phyloP scores from a whole-genome alignment of 2,113 vertebrate genomes.

The Myocastor coypus region DNA sequence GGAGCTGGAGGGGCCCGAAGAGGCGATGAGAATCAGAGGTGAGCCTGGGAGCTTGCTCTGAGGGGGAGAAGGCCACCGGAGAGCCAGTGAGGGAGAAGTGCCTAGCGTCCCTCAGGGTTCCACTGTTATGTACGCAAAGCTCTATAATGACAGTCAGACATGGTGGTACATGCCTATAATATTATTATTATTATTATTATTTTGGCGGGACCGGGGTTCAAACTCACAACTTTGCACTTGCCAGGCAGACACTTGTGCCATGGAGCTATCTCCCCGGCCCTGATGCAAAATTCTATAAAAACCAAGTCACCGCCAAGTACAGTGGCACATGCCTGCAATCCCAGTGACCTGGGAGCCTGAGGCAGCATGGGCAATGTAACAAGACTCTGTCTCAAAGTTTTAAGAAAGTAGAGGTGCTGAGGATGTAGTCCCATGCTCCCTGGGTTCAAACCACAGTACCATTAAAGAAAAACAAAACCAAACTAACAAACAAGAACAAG shows the following conservation, averaged over 20 bases:
- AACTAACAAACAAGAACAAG: background rate
- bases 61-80: constrained; percentile 50
- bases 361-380: background rate
- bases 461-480: background rate
- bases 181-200: too few species aligned
- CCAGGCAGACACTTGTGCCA: too few species aligned
- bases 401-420: background rate
- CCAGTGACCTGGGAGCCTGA: background rate
- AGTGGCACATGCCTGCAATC: background rate
- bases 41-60: constrained; percentile 97
- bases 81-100: fast-evolving
- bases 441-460: background rate
- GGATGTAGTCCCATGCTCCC: background rate
- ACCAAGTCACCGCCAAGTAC: background rate
- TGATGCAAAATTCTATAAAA: background rate
- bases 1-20: constrained; percentile 93
- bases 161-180: too few species aligned
- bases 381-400: background rate
- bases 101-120: background rate
- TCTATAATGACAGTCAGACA: too few species aligned
- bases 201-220: too few species aligned
- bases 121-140: background rate
- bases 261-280: too few species aligned
- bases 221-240: too few species aligned
- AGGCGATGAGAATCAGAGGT: constrained; percentile 95